phyloP scores from a whole-genome alignment of 2,888 invertebrate genomes.

The Tethea ocularis region DNA sequence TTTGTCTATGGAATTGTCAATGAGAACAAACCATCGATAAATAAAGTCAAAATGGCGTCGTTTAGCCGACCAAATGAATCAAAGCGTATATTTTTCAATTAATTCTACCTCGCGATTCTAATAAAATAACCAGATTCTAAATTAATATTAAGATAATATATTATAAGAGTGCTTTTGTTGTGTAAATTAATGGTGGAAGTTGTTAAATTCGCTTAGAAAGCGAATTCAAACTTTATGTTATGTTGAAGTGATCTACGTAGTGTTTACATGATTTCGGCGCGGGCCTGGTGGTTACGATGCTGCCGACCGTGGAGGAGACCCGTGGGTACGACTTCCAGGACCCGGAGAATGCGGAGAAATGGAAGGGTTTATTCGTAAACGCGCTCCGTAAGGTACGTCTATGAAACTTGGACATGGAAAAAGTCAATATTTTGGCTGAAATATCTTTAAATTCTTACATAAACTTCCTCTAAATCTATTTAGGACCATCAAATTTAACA shows the following conservation, averaged over 20 bases:
- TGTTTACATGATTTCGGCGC: constrained; percentile 78
- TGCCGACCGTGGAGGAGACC: constrained; percentile 81
- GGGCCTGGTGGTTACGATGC: constrained; percentile 70
- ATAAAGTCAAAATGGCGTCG: constrained; percentile 81
- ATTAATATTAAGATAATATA: constrained; percentile 28
- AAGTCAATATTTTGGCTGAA: constrained; percentile 1
- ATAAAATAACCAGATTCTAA: constrained; percentile 18
- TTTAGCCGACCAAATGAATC: constrained; percentile 76
- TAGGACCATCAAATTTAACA: no score
- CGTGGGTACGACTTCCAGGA: constrained; percentile 92
- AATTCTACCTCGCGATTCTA: constrained; percentile 38
- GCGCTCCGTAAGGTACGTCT: constrained; percentile 92
- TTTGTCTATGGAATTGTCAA: constrained; percentile 23
- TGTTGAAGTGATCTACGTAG: constrained; percentile 51
- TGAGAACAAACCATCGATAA: constrained; percentile 39
- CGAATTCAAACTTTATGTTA: constrained; percentile 61
- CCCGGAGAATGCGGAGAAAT: constrained; percentile 94
- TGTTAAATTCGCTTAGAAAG: constrained; percentile 49
- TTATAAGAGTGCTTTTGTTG: constrained; percentile 37
- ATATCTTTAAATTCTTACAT: constrained; percentile 11
- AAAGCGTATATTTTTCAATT: constrained; percentile 63
- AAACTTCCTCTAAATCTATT: not conserved
- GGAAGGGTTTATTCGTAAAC: constrained; percentile 95
- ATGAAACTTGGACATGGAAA: constrained; percentile 25
- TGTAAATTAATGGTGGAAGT: constrained; percentile 39